phyloP scores from a whole-genome alignment of 2,797 vertebrate species.

The Lutjanus campechanus region DNA sequence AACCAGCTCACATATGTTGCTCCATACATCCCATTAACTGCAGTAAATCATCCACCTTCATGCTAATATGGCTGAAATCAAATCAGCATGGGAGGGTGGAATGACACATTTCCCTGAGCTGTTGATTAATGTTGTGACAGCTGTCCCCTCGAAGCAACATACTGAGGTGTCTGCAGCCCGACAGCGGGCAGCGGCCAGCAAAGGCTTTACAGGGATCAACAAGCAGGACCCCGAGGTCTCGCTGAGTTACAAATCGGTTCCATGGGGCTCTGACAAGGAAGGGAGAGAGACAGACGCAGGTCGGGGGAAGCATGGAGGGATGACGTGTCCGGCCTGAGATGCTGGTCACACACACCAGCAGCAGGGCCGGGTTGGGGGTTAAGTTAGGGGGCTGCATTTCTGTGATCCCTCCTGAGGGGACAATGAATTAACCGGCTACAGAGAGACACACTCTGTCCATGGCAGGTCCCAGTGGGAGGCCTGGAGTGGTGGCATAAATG shows the following conservation, averaged over 20 bases:
- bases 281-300: slow-evolving; percentile 3
- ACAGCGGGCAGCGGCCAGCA: slow-evolving; percentile 23
- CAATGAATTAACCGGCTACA: slow-evolving; percentile 46
- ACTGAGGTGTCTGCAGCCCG: slow-evolving; percentile 22
- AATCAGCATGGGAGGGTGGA: background rate
- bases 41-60: slow-evolving; percentile 22
- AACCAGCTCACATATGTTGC: background rate
- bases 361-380: slow-evolving; percentile 16
- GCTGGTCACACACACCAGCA: slow-evolving; percentile 60
- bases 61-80: slow-evolving; percentile 24
- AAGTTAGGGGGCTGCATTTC: slow-evolving; percentile 15
- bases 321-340: slow-evolving; percentile 8
- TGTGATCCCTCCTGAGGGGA: slow-evolving; percentile 42
- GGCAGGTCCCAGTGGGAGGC: slow-evolving; percentile 33
- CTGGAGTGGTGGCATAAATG: slow-evolving; percentile 25
- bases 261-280: slow-evolving; percentile 42
- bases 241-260: slow-evolving; percentile 56
- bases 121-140: slow-evolving; percentile 59
- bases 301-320: slow-evolving; percentile 2
- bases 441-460: slow-evolving; percentile 24
- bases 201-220: slow-evolving; percentile 58
- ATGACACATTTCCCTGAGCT: slow-evolving; percentile 38
- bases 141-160: slow-evolving; percentile 35
- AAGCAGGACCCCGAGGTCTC: slow-evolving; percentile 26
- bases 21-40: background rate